Conservation (phyloP, 2,888 invertebrate species). For the Trichopria drosophilae region DNA sequence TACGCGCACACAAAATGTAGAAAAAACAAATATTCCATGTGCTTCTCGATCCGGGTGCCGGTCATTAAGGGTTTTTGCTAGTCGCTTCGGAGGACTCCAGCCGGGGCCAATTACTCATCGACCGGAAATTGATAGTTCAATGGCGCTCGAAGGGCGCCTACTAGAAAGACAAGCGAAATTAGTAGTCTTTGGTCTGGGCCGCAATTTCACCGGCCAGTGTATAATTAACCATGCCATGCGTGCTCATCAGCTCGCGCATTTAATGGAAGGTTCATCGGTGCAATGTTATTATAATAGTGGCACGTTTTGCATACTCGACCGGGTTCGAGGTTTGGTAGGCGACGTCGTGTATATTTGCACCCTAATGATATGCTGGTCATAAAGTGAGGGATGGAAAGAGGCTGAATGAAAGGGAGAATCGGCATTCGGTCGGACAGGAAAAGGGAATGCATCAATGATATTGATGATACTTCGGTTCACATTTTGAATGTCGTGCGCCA, state of each 20-base stretch:
- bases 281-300: conserved; percentile 57
- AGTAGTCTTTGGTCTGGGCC: too few species aligned
- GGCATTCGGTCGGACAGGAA: too few species aligned
- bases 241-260: conserved; percentile 45
- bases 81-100: too few species aligned
- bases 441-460: conserved; percentile 36
- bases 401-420: too few species aligned
- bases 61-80: too few species aligned
- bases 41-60: too few species aligned
- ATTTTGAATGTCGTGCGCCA: conserved; percentile 48
- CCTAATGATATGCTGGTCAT: conserved; percentile 55
- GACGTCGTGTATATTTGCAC: conserved; percentile 50
- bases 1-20: too few species aligned
- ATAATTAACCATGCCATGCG: conserved; percentile 54
- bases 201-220: conserved; percentile 40
- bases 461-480: conserved; percentile 44
- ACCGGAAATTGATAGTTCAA: too few species aligned
- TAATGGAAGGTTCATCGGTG: conserved; percentile 55
- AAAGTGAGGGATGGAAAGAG: too few species aligned
- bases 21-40: too few species aligned
- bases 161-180: conserved; percentile 7
- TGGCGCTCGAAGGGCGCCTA: too few species aligned
- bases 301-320: conserved; percentile 54
- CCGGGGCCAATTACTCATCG: too few species aligned
- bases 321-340: conserved; percentile 40